Percentiles rank a stretch among this genome's conserved stretches.
phyloP scores from a whole-genome alignment of 2,888 invertebrate species.

The Folsomia candida region DNA sequence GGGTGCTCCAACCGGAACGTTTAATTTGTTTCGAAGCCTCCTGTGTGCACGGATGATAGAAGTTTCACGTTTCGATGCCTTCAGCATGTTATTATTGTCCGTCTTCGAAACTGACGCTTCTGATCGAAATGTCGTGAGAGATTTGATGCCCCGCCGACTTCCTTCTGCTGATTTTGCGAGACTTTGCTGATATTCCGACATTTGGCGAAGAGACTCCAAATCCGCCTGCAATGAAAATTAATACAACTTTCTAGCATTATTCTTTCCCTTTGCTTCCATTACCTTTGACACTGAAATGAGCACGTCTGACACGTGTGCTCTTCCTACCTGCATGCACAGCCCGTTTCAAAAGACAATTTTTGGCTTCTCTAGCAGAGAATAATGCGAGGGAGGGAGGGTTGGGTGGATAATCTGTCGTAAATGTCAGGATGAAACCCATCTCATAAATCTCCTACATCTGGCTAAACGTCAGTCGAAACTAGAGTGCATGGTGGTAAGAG shows the following conservation, averaged over 20 bases:
- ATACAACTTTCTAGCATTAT: neutral
- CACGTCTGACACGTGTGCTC: no score
- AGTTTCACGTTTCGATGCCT: constrained; percentile 49
- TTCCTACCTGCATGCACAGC: no score
- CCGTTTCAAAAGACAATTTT: no score
- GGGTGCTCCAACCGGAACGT: constrained; percentile 9
- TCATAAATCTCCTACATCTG: no score
- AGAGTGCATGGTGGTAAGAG: no score
- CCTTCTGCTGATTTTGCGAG: constrained; percentile 34
- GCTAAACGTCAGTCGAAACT: no score
- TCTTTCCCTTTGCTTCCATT: no score
- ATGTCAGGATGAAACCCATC: no score
- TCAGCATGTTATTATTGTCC: constrained; percentile 39
- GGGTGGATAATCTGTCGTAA: no score
- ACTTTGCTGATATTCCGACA: constrained; percentile 43
- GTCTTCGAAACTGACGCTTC: constrained; percentile 30
- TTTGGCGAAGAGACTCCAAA: constrained; percentile 48
- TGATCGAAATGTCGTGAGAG: constrained; percentile 29
- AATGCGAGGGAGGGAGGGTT: no score
- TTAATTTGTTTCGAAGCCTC: constrained; percentile 47
- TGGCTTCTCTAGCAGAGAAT: no score
- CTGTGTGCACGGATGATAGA: constrained; percentile 51
- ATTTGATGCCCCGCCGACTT: constrained; percentile 39
- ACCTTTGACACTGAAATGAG: no score
- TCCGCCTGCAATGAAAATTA: constrained; percentile 33